Percentiles rank a stretch among this genome's conserved stretches.
These are phyloP conservation scores for Hirudo medicinalis DNA, from an alignment of 1,140 invertebrate genomes.

Conservation along the genomic window DNA sequence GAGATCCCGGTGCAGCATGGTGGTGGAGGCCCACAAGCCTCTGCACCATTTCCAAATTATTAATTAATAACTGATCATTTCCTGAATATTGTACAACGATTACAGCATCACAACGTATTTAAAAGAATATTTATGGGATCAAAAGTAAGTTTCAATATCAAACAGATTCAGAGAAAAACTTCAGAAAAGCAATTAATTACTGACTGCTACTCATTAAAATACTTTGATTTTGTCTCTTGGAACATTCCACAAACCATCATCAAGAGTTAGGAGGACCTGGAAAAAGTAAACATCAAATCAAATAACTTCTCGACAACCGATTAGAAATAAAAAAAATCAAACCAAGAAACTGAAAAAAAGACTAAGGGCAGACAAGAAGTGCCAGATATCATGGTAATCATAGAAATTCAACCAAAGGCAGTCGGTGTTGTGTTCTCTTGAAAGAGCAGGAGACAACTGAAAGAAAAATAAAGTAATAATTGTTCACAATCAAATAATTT, in stretches of 20 bases:
- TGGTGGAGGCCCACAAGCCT: no score
- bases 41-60: no score
- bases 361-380: slow-evolving; percentile 66
- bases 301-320: background rate
- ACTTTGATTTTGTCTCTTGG: slow-evolving; percentile 59
- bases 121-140: no score
- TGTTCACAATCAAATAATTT: background rate
- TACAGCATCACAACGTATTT: no score
- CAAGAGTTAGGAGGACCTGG: slow-evolving; percentile 56
- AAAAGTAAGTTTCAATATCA: no score
- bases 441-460: slow-evolving; percentile 60
- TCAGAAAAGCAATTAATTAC: background rate
- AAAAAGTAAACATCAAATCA: slow-evolving; percentile 27
- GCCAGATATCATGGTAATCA: slow-evolving; percentile 79
- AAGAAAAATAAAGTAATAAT: slow-evolving; percentile 44
- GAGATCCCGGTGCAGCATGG: no score
- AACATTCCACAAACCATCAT: slow-evolving; percentile 57
- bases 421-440: slow-evolving; percentile 57
- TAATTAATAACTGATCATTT: no score
- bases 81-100: no score
- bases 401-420: slow-evolving; percentile 66
- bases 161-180: no score
- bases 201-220: slow-evolving; percentile 45
- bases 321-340: no score
- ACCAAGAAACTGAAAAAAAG: slow-evolving; percentile 69